Percentiles rank a stretch among this genome's conserved stretches.
Conservation (phyloP, 2,797 vertebrate species). For the Holocentrus rufus region DNA sequence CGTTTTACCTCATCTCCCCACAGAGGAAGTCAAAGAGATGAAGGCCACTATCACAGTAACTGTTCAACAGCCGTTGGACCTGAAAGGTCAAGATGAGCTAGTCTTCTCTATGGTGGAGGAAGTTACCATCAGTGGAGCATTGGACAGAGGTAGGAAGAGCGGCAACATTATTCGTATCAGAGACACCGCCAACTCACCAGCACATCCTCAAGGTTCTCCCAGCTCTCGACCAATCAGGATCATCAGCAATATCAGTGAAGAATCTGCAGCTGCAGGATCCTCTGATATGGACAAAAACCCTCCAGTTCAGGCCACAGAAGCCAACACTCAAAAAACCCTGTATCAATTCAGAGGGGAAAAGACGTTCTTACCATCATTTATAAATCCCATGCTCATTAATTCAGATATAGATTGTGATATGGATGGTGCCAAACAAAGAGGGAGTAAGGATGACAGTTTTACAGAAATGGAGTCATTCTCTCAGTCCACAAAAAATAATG, state of each 20-base stretch:
- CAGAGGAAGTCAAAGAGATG: constrained; percentile 85
- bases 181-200: constrained; percentile 82
- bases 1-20: constrained; percentile 61
- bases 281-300: constrained; percentile 11
- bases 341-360: constrained; percentile 79
- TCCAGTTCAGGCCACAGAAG: constrained; percentile 68
- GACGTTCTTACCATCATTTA: constrained; percentile 83
- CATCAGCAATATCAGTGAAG: constrained; percentile 93
- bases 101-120: constrained; percentile 98
- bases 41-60: constrained; percentile 94
- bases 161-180: constrained; percentile 93
- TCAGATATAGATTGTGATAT: constrained; percentile 82
- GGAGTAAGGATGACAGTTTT: constrained; percentile 75
- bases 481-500: constrained; percentile 71
- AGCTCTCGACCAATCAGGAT: constrained; percentile 92
- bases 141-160: constrained; percentile 84
- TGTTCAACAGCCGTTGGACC: constrained; percentile 93
- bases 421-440: constrained; percentile 79
- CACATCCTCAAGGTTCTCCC: constrained; percentile 80
- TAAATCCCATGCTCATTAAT: constrained; percentile 90
- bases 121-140: constrained; percentile 89
- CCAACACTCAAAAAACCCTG: constrained; percentile 79
- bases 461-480: constrained; percentile 78
- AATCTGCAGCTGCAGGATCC: constrained; percentile 76
- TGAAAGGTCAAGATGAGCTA: constrained; percentile 94